These are phyloP conservation scores for Agrilus biguttatus DNA, from an alignment of 2,888 invertebrate species.

Conservation along the genomic window DNA sequence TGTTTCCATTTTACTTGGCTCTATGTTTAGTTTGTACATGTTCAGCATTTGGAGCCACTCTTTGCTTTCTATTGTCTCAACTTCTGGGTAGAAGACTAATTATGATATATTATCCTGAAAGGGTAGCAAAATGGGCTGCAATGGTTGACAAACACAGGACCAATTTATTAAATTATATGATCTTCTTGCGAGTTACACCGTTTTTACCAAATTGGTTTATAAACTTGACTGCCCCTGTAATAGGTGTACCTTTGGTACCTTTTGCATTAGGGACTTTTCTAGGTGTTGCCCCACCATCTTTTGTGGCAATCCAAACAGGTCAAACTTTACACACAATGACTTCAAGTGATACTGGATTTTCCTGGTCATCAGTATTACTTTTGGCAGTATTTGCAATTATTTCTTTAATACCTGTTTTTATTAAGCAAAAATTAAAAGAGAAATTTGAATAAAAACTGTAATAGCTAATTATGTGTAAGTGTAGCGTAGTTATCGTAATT, in stretches of 20 bases:
- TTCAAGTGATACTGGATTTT: constrained; percentile 75
- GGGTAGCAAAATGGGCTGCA: constrained; percentile 70
- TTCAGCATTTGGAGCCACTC: constrained; percentile 88
- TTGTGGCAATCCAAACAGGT: constrained; percentile 95
- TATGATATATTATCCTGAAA: constrained; percentile 75
- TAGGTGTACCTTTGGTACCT: constrained; percentile 83
- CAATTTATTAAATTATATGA: constrained; percentile 87
- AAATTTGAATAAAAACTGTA: constrained; percentile 50
- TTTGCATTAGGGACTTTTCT: constrained; percentile 95
- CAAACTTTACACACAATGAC: constrained; percentile 89
- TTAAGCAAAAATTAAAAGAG: constrained; percentile 64
- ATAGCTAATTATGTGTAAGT: too few species aligned
- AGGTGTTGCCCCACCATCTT: constrained; percentile 92
- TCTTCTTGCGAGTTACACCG: constrained; percentile 94
- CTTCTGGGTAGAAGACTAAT: constrained; percentile 77
- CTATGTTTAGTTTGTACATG: constrained; percentile 80
- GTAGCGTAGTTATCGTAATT: too few species aligned
- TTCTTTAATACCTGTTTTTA: constrained; percentile 75
- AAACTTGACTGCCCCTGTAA: constrained; percentile 89
- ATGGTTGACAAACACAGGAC: constrained; percentile 75
- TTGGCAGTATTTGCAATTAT: constrained; percentile 66
- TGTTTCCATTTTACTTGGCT: constrained; percentile 88
- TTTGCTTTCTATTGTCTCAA: constrained; percentile 89
- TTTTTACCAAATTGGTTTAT: constrained; percentile 99
- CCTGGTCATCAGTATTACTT: constrained; percentile 70